Evolutionary conservation across 2,888 invertebrate genomes (phyloP).

Genomic region (Boloria selene): DNA sequence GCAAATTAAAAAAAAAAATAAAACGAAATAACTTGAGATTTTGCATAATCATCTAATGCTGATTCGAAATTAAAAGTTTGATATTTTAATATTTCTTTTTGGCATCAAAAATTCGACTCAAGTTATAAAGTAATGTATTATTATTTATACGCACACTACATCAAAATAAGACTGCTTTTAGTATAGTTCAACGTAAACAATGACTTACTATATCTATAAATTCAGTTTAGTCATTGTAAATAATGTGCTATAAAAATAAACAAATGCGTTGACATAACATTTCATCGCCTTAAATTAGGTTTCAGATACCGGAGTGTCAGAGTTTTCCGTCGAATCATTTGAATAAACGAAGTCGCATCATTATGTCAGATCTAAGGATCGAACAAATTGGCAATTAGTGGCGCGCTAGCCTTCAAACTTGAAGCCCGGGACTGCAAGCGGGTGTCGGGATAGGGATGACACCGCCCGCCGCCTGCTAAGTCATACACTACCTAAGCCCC

Average conservation of each 20-base stretch:
- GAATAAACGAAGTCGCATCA: constrained; percentile 81
- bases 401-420: constrained; percentile 58
- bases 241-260: constrained; percentile 40
- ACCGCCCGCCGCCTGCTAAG: constrained; percentile 28
- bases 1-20: too few species aligned
- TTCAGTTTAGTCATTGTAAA: constrained; percentile 22
- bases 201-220: background rate
- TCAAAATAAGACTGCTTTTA: too few species aligned
- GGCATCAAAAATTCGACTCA: too few species aligned
- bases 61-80: too few species aligned
- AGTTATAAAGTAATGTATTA: too few species aligned
- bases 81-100: too few species aligned
- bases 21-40: too few species aligned
- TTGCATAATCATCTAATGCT: too few species aligned
- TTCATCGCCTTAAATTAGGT: constrained; percentile 41
- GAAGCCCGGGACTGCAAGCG: constrained; percentile 49
- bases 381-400: constrained; percentile 82
- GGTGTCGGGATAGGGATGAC: constrained; percentile 39
- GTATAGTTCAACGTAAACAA: too few species aligned
- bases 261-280: constrained; percentile 43
- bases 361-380: constrained; percentile 81
- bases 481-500: constrained; percentile 37
- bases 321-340: constrained; percentile 80
- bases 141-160: too few species aligned
- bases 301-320: constrained; percentile 44